These are phyloP conservation scores for Lepidurus packardi DNA, from an alignment of 1,140 invertebrate genomes.

Conservation along the genomic window DNA sequence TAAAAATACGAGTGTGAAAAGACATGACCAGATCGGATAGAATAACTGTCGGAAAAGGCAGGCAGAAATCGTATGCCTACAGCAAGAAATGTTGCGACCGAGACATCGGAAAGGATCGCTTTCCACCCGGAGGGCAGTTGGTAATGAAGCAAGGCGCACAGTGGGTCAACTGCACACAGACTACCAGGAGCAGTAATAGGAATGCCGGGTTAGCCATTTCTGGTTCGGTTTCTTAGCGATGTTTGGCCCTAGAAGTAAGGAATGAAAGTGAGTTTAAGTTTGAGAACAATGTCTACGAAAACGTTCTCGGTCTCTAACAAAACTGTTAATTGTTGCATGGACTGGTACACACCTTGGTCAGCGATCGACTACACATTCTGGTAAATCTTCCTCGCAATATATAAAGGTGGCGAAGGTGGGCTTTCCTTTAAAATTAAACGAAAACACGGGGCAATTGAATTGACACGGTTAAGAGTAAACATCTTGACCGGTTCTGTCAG, in stretches of 20 bases:
- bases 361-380: not conserved
- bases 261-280: too few relatives aligned
- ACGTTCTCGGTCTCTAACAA: not conserved
- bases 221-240: not conserved
- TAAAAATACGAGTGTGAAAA: not conserved
- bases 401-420: not conserved
- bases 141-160: conserved; percentile 1
- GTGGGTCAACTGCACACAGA: not conserved
- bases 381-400: not conserved
- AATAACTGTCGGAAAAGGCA: not conserved
- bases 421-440: conserved; percentile 5
- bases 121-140: not conserved
- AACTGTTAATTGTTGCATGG: not conserved
- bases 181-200: not conserved
- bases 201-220: not conserved
- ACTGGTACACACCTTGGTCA: not conserved
- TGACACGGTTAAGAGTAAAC: not conserved
- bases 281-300: not conserved
- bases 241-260: too few relatives aligned
- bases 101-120: conserved; percentile 12
- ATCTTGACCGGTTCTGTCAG: not conserved
- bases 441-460: conserved; percentile 22
- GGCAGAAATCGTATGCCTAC: too few relatives aligned
- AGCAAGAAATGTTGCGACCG: not conserved
- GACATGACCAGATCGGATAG: not conserved